phyloP scores from a whole-genome alignment of 2,888 invertebrate genomes.

The Monopis laevigella region DNA sequence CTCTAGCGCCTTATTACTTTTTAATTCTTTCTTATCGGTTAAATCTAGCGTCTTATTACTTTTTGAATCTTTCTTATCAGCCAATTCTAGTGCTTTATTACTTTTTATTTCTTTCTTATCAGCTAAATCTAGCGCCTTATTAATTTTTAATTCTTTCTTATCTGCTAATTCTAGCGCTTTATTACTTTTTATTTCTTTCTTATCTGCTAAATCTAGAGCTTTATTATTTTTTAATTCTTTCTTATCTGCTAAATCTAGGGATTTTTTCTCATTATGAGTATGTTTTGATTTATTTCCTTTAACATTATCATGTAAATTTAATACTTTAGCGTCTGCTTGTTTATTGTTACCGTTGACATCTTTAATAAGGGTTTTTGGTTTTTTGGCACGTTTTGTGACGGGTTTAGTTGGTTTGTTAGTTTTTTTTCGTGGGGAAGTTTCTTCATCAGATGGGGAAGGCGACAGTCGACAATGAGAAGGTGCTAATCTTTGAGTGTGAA shows the following conservation, averaged over 20 bases:
- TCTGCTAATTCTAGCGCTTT: conserved; percentile 31
- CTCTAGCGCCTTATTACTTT: neutral
- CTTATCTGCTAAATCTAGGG: conserved; percentile 25
- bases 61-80: neutral
- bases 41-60: too few relatives aligned
- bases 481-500: conserved; percentile 43
- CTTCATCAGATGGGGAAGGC: conserved; percentile 38
- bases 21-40: neutral
- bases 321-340: conserved; percentile 14
- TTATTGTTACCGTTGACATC: conserved; percentile 54
- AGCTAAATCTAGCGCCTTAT: too few relatives aligned
- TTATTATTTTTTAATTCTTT: conserved; percentile 29
- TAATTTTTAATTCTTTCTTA: conserved; percentile 28
- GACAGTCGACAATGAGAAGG: conserved; percentile 37
- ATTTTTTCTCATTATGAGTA: conserved; percentile 21
- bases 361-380: conserved; percentile 39
- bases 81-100: neutral
- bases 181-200: conserved; percentile 26
- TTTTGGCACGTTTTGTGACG: conserved; percentile 36
- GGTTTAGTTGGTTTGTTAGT: conserved; percentile 30
- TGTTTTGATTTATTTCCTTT: neutral
- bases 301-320: conserved; percentile 23
- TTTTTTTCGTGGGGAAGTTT: conserved; percentile 31
- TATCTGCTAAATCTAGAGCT: conserved; percentile 19
- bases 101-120: neutral